These are phyloP conservation scores for Psilopogon haemacephalus DNA, from an alignment of 2,113 vertebrate genomes.

Conservation along the genomic window DNA sequence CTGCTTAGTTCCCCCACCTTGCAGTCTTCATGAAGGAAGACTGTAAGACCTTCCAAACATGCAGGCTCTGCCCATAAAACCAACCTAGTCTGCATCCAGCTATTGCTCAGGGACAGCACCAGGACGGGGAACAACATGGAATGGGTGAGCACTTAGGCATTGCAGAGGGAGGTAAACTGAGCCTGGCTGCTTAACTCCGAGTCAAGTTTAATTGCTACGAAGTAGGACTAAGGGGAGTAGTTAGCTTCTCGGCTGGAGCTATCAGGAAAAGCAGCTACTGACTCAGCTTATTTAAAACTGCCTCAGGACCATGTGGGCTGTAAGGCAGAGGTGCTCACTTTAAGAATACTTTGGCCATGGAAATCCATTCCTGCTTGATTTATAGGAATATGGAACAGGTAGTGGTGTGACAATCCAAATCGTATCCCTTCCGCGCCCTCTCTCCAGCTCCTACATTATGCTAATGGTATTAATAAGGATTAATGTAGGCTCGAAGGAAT, in stretches of 20 bases:
- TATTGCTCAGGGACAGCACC: accelerated
- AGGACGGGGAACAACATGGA: not conserved
- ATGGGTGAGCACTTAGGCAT: not conserved
- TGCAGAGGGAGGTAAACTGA: not conserved
- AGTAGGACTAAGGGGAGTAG: not conserved
- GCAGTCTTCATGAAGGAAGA: not conserved
- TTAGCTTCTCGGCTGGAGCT: not conserved
- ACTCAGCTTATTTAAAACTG: not conserved
- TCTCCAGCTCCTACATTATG: not conserved
- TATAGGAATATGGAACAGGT: not conserved
- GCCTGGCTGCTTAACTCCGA: not conserved
- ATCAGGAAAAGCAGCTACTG: not conserved
- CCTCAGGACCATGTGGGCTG: not conserved
- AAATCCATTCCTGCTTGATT: not conserved
- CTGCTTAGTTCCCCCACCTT: not conserved
- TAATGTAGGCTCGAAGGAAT: constrained; percentile 40
- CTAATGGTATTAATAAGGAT: constrained; percentile 46
- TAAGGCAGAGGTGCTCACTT: not conserved
- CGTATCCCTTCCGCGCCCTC: not conserved
- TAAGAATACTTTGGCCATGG: not conserved
- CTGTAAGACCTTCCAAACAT: not conserved
- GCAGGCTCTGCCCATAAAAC: not conserved
- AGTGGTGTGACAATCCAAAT: not conserved
- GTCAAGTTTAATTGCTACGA: not conserved
- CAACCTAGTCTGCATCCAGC: not conserved